Evolutionary conservation across 2,797 vertebrate genomes (phyloP).

Genomic region (Arctocebus calabarensis): DNA sequence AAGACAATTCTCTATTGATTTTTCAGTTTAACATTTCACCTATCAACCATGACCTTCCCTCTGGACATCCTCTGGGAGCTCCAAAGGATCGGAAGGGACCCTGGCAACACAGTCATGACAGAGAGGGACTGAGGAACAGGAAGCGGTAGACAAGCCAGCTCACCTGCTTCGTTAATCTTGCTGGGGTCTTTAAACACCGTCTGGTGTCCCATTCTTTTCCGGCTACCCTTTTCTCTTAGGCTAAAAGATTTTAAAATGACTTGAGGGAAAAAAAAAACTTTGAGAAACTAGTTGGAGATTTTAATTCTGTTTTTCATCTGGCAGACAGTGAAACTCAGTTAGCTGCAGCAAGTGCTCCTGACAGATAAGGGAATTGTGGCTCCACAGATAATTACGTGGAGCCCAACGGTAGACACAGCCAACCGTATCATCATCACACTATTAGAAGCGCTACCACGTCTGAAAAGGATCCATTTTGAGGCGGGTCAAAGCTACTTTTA

Average conservation of each 20-base stretch:
- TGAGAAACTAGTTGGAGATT: constrained; percentile 80
- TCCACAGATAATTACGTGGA: constrained; percentile 87
- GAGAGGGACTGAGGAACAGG: background rate
- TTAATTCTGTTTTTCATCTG: constrained; percentile 83
- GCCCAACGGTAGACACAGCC: constrained; percentile 79
- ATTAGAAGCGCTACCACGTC: constrained; percentile 54
- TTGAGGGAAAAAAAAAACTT: background rate
- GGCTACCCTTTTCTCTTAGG: constrained; percentile 43
- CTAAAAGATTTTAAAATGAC: constrained; percentile 65
- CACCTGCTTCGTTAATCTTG: constrained; percentile 5
- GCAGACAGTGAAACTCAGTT: constrained; percentile 86
- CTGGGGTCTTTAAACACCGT: constrained; percentile 38
- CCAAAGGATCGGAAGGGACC: background rate
- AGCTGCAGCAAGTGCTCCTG: constrained; percentile 89
- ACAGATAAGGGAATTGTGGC: constrained; percentile 90
- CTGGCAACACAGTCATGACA: background rate
- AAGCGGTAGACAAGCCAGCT: background rate
- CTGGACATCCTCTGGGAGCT: background rate
- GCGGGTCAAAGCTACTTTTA: constrained; percentile 78
- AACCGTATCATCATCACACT: background rate
- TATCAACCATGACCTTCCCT: background rate
- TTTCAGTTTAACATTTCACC: constrained; percentile 30
- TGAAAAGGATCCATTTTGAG: constrained; percentile 81
- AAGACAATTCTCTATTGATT: constrained; percentile 4
- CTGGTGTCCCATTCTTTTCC: constrained; percentile 27